A percentile compares a stretch with the other conserved stretches of the same genome.
phyloP scores from a whole-genome alignment of 2,113 vertebrate species.

The Actenoides hombroni region DNA sequence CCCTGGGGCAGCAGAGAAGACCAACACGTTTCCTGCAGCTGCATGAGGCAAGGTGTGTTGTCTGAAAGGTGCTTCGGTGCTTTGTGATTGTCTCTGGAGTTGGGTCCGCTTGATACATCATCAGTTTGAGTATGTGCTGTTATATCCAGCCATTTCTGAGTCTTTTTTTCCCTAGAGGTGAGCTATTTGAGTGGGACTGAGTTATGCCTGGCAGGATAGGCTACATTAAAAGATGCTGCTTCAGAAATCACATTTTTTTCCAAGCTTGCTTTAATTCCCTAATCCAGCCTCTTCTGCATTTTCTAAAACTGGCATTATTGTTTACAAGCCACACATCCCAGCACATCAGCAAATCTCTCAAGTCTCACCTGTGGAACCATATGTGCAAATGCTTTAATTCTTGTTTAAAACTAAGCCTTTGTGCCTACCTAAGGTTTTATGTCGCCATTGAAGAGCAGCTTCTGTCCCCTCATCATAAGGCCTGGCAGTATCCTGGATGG shows the following conservation, averaged over 20 bases:
- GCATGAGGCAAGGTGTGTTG: fast-evolving
- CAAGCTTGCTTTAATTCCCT: neutral
- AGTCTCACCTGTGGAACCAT: neutral
- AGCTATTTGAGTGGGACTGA: neutral
- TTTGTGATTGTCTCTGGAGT: neutral
- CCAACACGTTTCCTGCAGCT: neutral
- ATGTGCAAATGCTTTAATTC: neutral
- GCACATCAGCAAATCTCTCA: neutral
- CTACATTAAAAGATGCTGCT: neutral
- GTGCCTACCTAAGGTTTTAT: neutral
- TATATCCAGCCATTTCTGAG: neutral
- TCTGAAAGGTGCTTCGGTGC: neutral
- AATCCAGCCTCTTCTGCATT: neutral
- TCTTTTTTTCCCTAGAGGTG: neutral
- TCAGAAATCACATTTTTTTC: neutral
- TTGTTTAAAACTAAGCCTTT: neutral
- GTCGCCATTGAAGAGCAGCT: neutral
- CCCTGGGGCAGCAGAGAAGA: neutral
- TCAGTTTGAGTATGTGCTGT: neutral
- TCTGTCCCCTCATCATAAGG: neutral
- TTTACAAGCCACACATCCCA: neutral
- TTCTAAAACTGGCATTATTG: neutral
- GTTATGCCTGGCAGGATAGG: neutral
- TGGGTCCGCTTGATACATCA: neutral
- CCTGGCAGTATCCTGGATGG: neutral